phyloP scores from a whole-genome alignment of 1,140 invertebrate species.

The Penaeus vannamei region DNA sequence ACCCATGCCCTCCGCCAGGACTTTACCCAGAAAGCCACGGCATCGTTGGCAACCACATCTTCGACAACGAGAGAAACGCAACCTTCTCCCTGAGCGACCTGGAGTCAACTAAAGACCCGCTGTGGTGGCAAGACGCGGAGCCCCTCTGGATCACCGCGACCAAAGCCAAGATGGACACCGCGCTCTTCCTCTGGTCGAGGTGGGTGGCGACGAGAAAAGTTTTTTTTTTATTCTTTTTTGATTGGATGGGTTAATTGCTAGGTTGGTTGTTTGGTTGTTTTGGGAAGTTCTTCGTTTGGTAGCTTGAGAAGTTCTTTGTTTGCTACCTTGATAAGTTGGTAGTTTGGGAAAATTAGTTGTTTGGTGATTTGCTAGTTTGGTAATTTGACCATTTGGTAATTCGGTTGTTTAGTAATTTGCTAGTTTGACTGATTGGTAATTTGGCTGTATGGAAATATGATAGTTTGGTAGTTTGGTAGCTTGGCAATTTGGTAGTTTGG shows the following conservation, averaged over 20 bases:
- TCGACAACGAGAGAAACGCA: background rate
- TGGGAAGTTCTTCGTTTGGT: background rate
- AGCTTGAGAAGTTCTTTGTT: background rate
- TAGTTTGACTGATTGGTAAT: background rate
- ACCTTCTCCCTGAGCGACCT: background rate
- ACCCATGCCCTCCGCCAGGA: background rate
- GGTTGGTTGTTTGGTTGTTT: background rate
- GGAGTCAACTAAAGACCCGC: slow-evolving; percentile 2
- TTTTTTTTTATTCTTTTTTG: background rate
- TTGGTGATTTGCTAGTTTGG: background rate
- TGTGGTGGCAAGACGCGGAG: slow-evolving; percentile 41
- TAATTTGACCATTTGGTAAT: background rate
- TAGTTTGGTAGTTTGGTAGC: too few species aligned
- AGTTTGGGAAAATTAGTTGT: too few species aligned
- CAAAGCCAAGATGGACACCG: background rate
- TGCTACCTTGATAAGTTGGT: background rate
- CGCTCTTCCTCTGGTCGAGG: slow-evolving; percentile 41
- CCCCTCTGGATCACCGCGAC: slow-evolving; percentile 41
- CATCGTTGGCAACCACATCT: slow-evolving; percentile 37
- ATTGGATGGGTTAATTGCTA: too few species aligned
- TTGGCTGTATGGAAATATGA: background rate
- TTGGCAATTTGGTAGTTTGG: too few species aligned
- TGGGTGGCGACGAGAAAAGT: background rate
- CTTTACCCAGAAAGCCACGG: slow-evolving; percentile 49
- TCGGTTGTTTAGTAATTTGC: too few species aligned